These are phyloP conservation scores for Pristionchus entomophagus DNA, from an alignment of 2,888 invertebrate genomes.

Conservation along the genomic window DNA sequence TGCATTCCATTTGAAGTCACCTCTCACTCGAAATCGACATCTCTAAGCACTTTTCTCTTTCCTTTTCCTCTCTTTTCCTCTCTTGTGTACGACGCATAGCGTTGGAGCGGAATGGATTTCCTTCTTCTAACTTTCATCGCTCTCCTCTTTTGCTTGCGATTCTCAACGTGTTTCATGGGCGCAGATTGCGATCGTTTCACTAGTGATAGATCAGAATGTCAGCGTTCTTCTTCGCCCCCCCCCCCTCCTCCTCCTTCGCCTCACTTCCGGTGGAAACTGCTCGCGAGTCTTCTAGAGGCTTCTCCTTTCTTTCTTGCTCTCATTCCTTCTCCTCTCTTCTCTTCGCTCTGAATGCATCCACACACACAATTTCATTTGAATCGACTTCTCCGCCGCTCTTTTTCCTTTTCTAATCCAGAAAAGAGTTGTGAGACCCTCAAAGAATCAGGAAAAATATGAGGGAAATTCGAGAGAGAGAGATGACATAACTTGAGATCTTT, in stretches of 20 bases:
- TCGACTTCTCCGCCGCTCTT: constrained; percentile 18
- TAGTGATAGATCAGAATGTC: no score
- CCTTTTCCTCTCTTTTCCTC: not conserved
- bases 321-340: not conserved
- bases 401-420: constrained; percentile 13
- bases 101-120: constrained; percentile 28
- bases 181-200: no score
- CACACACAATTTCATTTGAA: constrained; percentile 38
- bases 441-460: not conserved
- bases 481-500: no score
- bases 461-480: not conserved
- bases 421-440: constrained; percentile 16
- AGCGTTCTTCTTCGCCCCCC: no score
- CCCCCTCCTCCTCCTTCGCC: not conserved
- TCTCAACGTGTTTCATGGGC: not conserved
- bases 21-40: no score
- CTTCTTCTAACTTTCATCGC: constrained; percentile 26
- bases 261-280: not conserved
- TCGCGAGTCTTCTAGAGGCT: not conserved
- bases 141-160: not conserved
- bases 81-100: constrained; percentile 13
- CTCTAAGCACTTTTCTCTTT: not conserved
- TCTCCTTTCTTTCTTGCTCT: not conserved
- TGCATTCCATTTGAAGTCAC: no score
- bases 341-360: constrained; percentile 8